A percentile compares a stretch with the other conserved stretches of the same genome.
Conservation (phyloP, 2,888 invertebrate species). For the Hirtodrosophila duncani region DNA sequence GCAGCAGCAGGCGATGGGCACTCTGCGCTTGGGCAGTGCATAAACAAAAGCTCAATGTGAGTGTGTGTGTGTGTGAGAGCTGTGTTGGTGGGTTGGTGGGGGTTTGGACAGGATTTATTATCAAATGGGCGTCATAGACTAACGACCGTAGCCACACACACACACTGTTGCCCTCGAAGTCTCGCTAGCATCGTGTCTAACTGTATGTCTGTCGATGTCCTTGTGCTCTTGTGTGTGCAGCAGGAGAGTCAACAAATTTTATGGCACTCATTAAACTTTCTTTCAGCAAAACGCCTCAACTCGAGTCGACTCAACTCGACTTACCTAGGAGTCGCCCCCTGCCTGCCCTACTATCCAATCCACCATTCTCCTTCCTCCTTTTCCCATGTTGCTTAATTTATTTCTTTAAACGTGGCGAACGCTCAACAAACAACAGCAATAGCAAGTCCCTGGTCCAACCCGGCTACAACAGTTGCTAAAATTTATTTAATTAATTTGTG, state of each 20-base stretch:
- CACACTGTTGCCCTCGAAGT: conserved; percentile 28
- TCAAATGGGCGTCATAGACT: conserved; percentile 69
- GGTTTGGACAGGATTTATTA: conserved; percentile 57
- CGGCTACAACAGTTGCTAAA: conserved; percentile 11
- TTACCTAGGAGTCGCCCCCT: too few species aligned
- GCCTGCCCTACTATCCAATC: conserved; percentile 12
- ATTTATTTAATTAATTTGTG: conserved; percentile 59
- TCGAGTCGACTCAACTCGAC: conserved; percentile 20
- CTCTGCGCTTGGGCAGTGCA: conserved; percentile 48
- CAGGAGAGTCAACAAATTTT: conserved; percentile 66
- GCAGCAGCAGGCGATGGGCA: conserved; percentile 5
- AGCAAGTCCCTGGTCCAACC: background rate
- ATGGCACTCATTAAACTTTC: conserved; percentile 71
- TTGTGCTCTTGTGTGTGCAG: conserved; percentile 17
- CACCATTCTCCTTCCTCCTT: background rate
- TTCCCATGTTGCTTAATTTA: conserved; percentile 31
- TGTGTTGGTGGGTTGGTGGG: conserved; percentile 7
- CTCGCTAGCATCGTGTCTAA: background rate
- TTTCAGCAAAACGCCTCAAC: conserved; percentile 56
- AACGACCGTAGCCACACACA: conserved; percentile 61
- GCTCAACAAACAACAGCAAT: background rate
- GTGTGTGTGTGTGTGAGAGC: conserved; percentile 10
- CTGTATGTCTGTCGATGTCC: background rate
- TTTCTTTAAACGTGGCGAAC: conserved; percentile 34
- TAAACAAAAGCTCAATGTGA: conserved; percentile 47